Conservation (phyloP, 2,113 vertebrate genomes). For the Corythornis vintsioides region DNA sequence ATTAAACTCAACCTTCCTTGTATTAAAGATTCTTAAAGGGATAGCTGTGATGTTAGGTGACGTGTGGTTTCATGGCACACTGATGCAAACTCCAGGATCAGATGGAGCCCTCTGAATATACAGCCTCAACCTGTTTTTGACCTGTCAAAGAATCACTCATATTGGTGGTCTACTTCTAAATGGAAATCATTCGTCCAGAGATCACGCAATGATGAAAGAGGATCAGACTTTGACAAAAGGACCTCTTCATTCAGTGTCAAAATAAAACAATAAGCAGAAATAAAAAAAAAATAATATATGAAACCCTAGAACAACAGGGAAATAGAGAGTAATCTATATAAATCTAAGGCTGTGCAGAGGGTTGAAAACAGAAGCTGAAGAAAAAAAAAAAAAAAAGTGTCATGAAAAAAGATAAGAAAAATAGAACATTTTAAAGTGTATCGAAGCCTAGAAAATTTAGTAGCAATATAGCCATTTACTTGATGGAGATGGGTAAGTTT, state of each 20-base stretch:
- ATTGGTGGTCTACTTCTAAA: background rate
- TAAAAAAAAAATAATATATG: background rate
- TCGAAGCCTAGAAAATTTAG: background rate
- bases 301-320: background rate
- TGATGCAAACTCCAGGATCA: background rate
- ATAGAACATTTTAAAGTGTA: background rate
- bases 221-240: background rate
- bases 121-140: background rate
- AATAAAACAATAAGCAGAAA: slow-evolving; percentile 28
- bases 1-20: background rate
- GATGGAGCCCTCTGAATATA: background rate
- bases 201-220: background rate
- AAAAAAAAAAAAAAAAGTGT: background rate
- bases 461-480: background rate
- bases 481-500: background rate
- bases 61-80: background rate
- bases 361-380: background rate
- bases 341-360: background rate
- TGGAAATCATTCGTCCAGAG: background rate
- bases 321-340: background rate
- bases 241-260: slow-evolving; percentile 49
- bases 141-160: background rate
- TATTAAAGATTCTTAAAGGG: background rate
- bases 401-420: background rate
- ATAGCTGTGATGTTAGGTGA: background rate